Conservation (phyloP, 2,797 vertebrate genomes). For the Halcyon chelicuti region DNA sequence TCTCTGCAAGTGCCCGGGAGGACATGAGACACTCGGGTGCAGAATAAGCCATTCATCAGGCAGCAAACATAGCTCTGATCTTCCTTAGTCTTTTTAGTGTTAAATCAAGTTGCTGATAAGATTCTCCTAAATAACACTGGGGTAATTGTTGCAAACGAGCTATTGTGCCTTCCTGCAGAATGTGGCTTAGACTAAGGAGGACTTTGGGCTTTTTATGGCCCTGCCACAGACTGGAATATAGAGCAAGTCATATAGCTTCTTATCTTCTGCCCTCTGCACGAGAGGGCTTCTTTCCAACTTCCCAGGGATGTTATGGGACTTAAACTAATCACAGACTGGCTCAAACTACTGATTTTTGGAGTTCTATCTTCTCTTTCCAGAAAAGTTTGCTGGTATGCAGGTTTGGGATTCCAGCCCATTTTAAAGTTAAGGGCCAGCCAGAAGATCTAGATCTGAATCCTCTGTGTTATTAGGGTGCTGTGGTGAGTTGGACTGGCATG, state of each 20-base stretch:
- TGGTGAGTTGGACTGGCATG: constrained; percentile 3
- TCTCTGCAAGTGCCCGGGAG: background rate
- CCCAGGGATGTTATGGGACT: background rate
- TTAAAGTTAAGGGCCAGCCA: background rate
- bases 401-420: constrained; percentile 21
- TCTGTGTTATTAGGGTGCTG: background rate
- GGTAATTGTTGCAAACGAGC: background rate
- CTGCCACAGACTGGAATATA: background rate
- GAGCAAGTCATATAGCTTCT: background rate
- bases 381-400: constrained; percentile 14
- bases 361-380: constrained; percentile 8
- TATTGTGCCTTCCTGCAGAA: background rate
- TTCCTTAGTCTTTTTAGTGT: background rate
- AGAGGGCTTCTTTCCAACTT: background rate
- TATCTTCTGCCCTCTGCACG: background rate
- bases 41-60: background rate
- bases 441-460: constrained; percentile 11
- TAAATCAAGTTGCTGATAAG: background rate
- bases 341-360: constrained; percentile 9
- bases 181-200: background rate
- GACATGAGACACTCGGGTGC: background rate
- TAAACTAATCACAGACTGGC: background rate
- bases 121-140: background rate
- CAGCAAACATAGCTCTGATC: background rate
- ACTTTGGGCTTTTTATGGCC: background rate